phyloP scores from a whole-genome alignment of 2,888 invertebrate species.

The Melieria picta region DNA sequence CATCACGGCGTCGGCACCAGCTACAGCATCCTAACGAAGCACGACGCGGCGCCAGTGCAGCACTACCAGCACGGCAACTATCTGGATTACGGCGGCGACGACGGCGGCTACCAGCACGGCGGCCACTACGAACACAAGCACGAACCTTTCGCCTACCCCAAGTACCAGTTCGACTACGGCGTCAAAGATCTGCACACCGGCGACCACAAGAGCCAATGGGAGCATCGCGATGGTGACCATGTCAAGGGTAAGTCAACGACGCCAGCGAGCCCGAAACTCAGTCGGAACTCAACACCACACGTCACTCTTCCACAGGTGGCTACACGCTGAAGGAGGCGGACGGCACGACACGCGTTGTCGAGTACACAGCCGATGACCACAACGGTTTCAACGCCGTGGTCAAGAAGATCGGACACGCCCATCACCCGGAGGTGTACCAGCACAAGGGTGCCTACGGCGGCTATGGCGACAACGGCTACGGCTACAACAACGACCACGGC shows the following conservation, averaged over 20 bases:
- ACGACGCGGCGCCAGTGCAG: slow-evolving; percentile 7
- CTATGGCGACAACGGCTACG: slow-evolving; percentile 21
- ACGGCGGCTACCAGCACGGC: slow-evolving; percentile 43
- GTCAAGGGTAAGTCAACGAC: slow-evolving; percentile 62
- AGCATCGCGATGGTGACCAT: slow-evolving; percentile 68
- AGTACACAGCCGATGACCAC: slow-evolving; percentile 67
- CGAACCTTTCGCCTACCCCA: slow-evolving; percentile 66
- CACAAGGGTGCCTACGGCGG: slow-evolving; percentile 43
- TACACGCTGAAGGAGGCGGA: slow-evolving; percentile 68
- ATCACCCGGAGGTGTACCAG: slow-evolving; percentile 56
- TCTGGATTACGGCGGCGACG: slow-evolving; percentile 38
- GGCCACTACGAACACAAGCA: slow-evolving; percentile 51
- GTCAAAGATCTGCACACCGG: slow-evolving; percentile 68
- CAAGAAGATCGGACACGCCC: slow-evolving; percentile 66
- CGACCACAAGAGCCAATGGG: slow-evolving; percentile 67
- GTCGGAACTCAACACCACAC: neutral
- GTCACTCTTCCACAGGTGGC: slow-evolving; percentile 45
- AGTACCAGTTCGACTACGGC: slow-evolving; percentile 67
- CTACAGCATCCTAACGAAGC: slow-evolving; percentile 12
- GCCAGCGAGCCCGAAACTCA: too few relatives aligned
- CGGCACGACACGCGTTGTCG: slow-evolving; percentile 68
- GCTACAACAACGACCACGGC: slow-evolving; percentile 45
- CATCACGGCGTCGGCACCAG: slow-evolving; percentile 16
- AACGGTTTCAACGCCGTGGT: slow-evolving; percentile 68
- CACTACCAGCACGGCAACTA: slow-evolving; percentile 28